These are phyloP conservation scores for Lingula anatina DNA, from an alignment of 2,888 invertebrate genomes.

Conservation along the genomic window DNA sequence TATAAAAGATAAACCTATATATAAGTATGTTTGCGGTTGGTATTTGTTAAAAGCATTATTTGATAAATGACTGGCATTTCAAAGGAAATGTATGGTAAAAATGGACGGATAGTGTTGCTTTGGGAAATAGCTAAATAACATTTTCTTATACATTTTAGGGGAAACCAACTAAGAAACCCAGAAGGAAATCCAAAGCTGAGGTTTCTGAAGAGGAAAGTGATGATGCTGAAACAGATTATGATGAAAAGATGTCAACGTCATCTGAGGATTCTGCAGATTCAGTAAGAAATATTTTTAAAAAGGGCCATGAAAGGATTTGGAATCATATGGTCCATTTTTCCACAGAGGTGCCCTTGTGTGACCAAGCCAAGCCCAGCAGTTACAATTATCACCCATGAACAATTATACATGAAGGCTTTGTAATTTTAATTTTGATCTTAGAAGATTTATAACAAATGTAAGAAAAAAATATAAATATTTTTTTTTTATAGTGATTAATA, in stretches of 20 bases:
- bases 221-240: conserved; percentile 29
- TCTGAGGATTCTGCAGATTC: conserved; percentile 37
- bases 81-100: conserved; percentile 16
- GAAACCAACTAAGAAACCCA: conserved; percentile 13
- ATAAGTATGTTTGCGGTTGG: too few species aligned
- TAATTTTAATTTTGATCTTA: too few species aligned
- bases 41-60: too few species aligned
- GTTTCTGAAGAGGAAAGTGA: conserved; percentile 15
- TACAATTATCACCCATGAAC: too few species aligned
- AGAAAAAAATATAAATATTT: too few species aligned
- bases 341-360: too few species aligned
- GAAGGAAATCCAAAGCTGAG: conserved; percentile 8
- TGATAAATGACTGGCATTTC: conserved; percentile 48
- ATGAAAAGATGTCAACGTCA: conserved; percentile 20
- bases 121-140: background rate
- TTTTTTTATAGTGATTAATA: too few species aligned
- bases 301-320: background rate
- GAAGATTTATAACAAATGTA: too few species aligned
- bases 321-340: too few species aligned
- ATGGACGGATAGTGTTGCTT: conserved; percentile 5
- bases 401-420: too few species aligned
- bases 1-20: too few species aligned
- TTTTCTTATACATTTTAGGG: conserved; percentile 5
- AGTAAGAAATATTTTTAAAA: conserved; percentile 14
- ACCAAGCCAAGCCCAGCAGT: too few species aligned